phyloP scores from a whole-genome alignment of 2,113 vertebrate genomes.

The Lophotis ruficrista region DNA sequence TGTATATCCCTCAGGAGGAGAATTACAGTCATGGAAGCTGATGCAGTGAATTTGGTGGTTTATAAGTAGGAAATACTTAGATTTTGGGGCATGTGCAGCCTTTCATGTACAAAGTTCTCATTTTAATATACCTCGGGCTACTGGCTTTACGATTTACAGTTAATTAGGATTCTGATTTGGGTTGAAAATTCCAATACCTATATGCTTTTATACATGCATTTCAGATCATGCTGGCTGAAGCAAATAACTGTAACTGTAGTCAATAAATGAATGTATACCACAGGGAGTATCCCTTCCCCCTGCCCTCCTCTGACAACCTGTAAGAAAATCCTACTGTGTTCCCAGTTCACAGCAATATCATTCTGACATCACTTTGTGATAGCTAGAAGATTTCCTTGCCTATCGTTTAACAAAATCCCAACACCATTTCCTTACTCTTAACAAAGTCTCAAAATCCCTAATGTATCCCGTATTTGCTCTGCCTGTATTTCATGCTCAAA shows the following conservation, averaged over 20 bases:
- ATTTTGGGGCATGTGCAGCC: conserved; percentile 75
- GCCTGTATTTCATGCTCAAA: conserved; percentile 40
- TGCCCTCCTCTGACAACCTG: conserved; percentile 66
- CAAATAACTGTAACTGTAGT: conserved; percentile 78
- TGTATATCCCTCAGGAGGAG: conserved; percentile 72
- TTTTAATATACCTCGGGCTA: conserved; percentile 82
- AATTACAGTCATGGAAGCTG: conserved; percentile 75
- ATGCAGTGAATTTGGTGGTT: conserved; percentile 72
- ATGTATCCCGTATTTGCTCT: conserved; percentile 51
- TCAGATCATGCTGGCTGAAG: conserved; percentile 75
- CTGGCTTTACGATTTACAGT: conserved; percentile 78
- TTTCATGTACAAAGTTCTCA: conserved; percentile 85
- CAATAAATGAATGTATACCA: conserved; percentile 74
- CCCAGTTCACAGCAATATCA: conserved; percentile 71
- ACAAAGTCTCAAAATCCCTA: conserved; percentile 57
- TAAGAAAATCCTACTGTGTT: conserved; percentile 72
- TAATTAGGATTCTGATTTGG: conserved; percentile 84
- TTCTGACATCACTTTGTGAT: conserved; percentile 67
- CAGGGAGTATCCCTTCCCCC: conserved; percentile 55
- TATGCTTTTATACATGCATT: conserved; percentile 77
- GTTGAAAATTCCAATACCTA: conserved; percentile 76
- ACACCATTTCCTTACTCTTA: conserved; percentile 57
- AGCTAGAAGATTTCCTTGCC: conserved; percentile 64
- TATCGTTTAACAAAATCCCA: conserved; percentile 68
- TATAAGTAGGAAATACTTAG: conserved; percentile 75